Conservation (phyloP, 2,113 vertebrate species). For the Callospermophilus lateralis region DNA sequence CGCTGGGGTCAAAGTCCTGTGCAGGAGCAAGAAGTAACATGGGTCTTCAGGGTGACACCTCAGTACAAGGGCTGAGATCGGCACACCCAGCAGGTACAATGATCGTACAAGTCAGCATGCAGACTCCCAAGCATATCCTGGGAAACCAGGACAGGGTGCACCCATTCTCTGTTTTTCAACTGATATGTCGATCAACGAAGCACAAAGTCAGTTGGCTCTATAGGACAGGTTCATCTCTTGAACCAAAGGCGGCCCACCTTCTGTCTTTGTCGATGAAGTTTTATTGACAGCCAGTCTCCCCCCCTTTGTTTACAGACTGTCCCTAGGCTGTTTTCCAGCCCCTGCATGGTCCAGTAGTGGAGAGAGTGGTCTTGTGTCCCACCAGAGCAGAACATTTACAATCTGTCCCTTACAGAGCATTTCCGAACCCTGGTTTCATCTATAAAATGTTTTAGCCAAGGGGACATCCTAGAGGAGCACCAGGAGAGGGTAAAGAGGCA, state of each 20-base stretch:
- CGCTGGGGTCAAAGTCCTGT: not conserved
- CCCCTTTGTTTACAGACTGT: not conserved
- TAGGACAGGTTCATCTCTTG: not conserved
- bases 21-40: fast-evolving
- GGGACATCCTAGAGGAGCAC: not conserved
- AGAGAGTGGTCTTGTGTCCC: not conserved
- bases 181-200: not conserved
- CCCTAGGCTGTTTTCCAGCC: not conserved
- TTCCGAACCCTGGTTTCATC: not conserved
- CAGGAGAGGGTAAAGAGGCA: not conserved
- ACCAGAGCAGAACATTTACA: not conserved
- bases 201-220: not conserved
- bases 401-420: not conserved
- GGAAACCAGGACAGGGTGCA: not conserved
- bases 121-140: fast-evolving
- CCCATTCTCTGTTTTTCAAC: not conserved
- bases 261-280: not conserved
- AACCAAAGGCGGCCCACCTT: not conserved
- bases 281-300: too few species aligned
- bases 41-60: not conserved
- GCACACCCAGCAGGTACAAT: not conserved
- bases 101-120: not conserved
- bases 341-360: too few species aligned
- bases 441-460: not conserved
- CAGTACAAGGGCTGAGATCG: not conserved